Evolutionary conservation across 2,888 invertebrate species (phyloP).

Genomic region (Troides aeacus): DNA sequence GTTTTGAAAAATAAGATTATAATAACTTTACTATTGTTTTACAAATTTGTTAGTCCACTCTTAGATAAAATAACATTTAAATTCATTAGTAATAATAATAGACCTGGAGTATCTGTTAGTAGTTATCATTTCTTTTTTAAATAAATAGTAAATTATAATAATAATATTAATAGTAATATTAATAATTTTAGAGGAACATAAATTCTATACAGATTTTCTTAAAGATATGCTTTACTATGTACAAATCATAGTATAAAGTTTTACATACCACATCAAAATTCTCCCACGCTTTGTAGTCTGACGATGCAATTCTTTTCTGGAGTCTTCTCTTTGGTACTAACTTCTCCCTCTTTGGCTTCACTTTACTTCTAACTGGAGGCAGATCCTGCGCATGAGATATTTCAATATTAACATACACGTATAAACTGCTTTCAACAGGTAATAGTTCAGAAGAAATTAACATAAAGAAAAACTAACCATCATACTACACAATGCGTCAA

Average conservation of each 20-base stretch:
- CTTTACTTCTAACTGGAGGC: slow-evolving; percentile 78
- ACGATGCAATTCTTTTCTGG: slow-evolving; percentile 77
- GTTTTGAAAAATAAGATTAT: too few relatives aligned
- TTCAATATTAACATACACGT: slow-evolving; percentile 28
- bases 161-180: too few relatives aligned
- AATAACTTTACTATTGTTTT: too few relatives aligned
- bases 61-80: too few relatives aligned
- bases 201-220: too few relatives aligned
- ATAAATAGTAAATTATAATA: too few relatives aligned
- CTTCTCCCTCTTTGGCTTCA: slow-evolving; percentile 43
- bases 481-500: slow-evolving; percentile 31
- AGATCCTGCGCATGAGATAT: slow-evolving; percentile 59
- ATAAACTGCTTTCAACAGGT: background rate
- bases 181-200: too few relatives aligned
- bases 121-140: too few relatives aligned
- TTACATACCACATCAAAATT: slow-evolving; percentile 86
- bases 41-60: too few relatives aligned
- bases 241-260: background rate
- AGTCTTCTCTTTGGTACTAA: slow-evolving; percentile 37
- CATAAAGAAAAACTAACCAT: slow-evolving; percentile 21
- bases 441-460: background rate
- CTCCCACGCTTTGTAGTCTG: slow-evolving; percentile 88
- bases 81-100: too few relatives aligned
- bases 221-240: background rate
- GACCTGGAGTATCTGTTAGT: too few relatives aligned